A percentile compares a stretch with the other conserved stretches of the same genome.
These are phyloP conservation scores for Acipenser transmontanus DNA, from an alignment of 2,797 vertebrate species.

Conservation along the genomic window DNA sequence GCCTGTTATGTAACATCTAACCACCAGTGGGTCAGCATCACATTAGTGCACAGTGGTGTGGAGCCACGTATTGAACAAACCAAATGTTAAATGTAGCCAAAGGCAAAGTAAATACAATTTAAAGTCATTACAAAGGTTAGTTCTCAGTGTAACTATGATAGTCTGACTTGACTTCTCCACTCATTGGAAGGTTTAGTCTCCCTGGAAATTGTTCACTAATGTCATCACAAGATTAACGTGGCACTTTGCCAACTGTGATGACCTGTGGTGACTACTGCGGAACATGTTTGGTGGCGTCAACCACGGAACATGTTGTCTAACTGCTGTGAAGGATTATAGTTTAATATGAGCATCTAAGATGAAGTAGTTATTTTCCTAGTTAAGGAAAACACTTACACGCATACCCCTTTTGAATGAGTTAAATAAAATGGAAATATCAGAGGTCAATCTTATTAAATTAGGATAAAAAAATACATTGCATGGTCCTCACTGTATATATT, in stretches of 20 bases:
- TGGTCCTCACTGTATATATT: no score
- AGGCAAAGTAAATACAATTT: no score
- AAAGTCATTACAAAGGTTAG: no score
- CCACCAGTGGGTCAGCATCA: no score
- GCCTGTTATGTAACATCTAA: no score
- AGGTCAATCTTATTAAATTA: no score
- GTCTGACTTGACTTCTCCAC: neutral
- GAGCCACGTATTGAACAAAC: no score
- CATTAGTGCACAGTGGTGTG: no score
- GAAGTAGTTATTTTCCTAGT: neutral
- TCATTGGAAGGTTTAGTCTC: slow-evolving; percentile 13
- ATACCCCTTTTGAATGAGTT: neutral
- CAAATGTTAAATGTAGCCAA: no score
- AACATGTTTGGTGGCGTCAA: neutral
- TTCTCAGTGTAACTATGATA: no score
- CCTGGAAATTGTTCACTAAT: slow-evolving; percentile 12
- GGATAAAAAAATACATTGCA: no score
- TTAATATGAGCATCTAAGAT: neutral
- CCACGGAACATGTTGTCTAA: neutral
- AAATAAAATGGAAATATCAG: no score
- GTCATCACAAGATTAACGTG: slow-evolving; percentile 21
- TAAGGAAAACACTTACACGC: neutral
- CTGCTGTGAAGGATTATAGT: neutral
- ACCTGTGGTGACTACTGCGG: neutral
- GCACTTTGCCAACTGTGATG: slow-evolving; percentile 17